Base-by-base conservation (phyloP, 64 coral and sea anemone genomes). In the Dendronephthya gigantea region DNA sequence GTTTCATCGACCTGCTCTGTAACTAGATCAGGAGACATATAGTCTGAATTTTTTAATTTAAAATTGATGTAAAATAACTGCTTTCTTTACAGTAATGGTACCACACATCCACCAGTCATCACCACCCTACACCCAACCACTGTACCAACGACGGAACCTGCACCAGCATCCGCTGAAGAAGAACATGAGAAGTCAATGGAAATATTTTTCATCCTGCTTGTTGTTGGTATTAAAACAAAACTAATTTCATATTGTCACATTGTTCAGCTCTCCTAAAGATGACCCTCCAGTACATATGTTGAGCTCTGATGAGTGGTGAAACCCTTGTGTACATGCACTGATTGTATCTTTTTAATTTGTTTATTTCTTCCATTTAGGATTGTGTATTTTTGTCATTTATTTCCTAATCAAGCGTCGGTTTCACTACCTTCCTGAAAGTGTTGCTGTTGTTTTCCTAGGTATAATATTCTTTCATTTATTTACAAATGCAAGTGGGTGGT, bases 401-500 rank as follows among this genome's bases (percentile, higher is more conserved):
- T 98, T 98, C 62, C 70, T 98, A 47, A 93, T 98, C 40, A 98
- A 98, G 82, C 93, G 89, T 40, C 93, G 93, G 90, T 98, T 98
- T 51, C 95, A 98, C 45, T 98, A 98, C 58, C 89, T 98, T 40
- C 95, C 95, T 31, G 95, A 98, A 83, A 98, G 95, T 98, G 95
- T 98, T 15, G 95, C 95, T 36, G 92, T 98, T 50, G 92, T 98
- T 7, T 98, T 98, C 49, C 85, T 98, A 82, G 95, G 95, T 98
- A 86, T 89, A 3, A 66, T n/a, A n/a, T n/a, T n/a, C n/a, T n/a
- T n/a, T n/a, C n/a, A n/a, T 66, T 66, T 8, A 66, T 66, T 6
- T n/a, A n/a, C 19, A 66, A 7, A n/a, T 15, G 2, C 22, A 7
- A 66, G 6, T n/a, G 29, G 14, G 22, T 66, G 29, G 19, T n/a